These are phyloP conservation scores for Miltochrista miniata DNA, from an alignment of 2,888 invertebrate species.

Conservation along the genomic window DNA sequence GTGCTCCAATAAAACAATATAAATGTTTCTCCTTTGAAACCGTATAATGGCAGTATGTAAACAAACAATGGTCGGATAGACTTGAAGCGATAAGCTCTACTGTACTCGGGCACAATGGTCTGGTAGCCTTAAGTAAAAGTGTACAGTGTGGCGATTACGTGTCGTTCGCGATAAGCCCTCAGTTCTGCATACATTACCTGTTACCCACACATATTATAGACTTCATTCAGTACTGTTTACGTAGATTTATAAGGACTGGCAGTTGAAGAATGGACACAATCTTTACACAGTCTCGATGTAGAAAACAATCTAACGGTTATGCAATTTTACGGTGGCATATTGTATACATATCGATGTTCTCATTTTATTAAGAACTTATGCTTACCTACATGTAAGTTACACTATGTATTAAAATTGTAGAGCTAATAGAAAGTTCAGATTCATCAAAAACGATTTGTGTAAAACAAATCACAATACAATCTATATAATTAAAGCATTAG, in stretches of 20 bases:
- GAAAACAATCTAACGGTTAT: too few relatives aligned
- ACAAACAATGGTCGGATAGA: slow-evolving; percentile 17
- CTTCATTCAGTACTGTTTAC: slow-evolving; percentile 15
- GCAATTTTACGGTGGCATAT: too few relatives aligned
- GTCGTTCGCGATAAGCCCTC: slow-evolving; percentile 29
- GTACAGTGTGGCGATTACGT: slow-evolving; percentile 32
- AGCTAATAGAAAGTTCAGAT: too few relatives aligned
- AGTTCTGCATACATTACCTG: slow-evolving; percentile 32
- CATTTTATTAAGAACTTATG: too few relatives aligned
- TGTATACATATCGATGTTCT: too few relatives aligned
- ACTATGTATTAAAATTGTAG: too few relatives aligned
- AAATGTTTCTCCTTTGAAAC: neutral
- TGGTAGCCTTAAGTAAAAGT: slow-evolving; percentile 16
- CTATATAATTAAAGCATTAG: too few relatives aligned
- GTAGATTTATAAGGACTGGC: slow-evolving; percentile 13
- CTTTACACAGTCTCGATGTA: neutral
- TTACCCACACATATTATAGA: slow-evolving; percentile 25
- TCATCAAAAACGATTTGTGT: too few relatives aligned
- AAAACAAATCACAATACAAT: too few relatives aligned
- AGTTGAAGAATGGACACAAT: neutral
- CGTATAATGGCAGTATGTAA: slow-evolving; percentile 12
- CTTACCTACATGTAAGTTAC: too few relatives aligned
- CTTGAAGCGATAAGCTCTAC: slow-evolving; percentile 18
- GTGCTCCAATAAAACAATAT: neutral
- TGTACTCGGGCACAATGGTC: slow-evolving; percentile 9